Conservation (phyloP, 2,797 vertebrate genomes). For the Ctenopoma kingsleyae region DNA sequence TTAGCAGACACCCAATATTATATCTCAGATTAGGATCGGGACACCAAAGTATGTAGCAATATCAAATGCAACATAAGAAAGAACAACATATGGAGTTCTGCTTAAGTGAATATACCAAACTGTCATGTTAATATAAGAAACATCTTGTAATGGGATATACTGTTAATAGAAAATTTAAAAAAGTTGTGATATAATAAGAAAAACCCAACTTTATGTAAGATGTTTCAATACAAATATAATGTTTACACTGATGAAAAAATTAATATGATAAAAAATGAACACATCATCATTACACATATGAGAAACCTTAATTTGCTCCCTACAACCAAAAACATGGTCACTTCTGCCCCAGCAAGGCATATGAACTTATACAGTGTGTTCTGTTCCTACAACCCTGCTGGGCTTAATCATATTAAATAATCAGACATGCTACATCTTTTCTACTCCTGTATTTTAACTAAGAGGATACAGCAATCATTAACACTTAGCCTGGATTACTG, state of each 20-base stretch:
- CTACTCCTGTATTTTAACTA: slow-evolving; percentile 31
- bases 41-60: no score
- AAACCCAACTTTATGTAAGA: no score
- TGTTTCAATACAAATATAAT: not conserved
- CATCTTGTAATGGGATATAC: no score
- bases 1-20: no score
- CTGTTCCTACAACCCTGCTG: slow-evolving; percentile 55
- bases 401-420: slow-evolving; percentile 70
- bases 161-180: no score
- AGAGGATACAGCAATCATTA: slow-evolving; percentile 66
- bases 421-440: slow-evolving; percentile 53
- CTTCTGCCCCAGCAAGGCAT: slow-evolving; percentile 18
- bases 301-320: slow-evolving; percentile 38
- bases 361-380: not conserved
- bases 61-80: no score
- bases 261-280: not conserved
- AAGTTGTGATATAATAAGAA: no score
- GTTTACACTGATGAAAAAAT: not conserved
- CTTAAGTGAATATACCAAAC: no score
- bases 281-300: slow-evolving; percentile 1
- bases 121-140: no score
- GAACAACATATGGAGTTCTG: no score
- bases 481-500: slow-evolving; percentile 50
- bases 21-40: no score
- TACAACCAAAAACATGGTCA: slow-evolving; percentile 49